Conservation (phyloP, 23 tunicate species). For the Trididemnum nubilum region DNA sequence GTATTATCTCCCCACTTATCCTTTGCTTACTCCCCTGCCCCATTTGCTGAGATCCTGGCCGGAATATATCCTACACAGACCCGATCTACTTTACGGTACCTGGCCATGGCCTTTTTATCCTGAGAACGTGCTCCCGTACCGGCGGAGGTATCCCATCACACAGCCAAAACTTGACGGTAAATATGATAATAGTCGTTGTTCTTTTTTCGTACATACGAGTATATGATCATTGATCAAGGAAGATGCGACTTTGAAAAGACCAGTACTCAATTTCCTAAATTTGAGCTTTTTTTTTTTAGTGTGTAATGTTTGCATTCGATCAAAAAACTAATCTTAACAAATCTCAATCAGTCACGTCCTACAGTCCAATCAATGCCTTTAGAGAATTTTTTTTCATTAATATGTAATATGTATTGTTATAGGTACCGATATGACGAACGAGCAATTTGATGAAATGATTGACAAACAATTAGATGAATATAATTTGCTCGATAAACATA, state of each 20-base stretch:
- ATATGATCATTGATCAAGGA: no score
- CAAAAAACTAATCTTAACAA: no score
- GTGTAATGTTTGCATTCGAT: no score
- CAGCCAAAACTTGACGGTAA: constrained; percentile 72
- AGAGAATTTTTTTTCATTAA: no score
- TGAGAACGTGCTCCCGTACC: constrained; percentile 52
- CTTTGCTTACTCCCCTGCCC: constrained; percentile 80
- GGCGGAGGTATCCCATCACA: constrained; percentile 66
- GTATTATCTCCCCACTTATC: constrained; percentile 84
- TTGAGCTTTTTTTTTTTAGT: no score
- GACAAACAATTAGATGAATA: constrained; percentile 58
- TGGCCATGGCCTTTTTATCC: constrained; percentile 84
- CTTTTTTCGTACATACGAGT: neutral
- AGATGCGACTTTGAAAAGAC: no score
- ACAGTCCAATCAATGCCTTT: no score
- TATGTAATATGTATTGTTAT: no score
- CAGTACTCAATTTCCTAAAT: no score
- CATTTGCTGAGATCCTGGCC: constrained; percentile 78
- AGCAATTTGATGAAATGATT: constrained; percentile 38
- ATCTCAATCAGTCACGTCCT: no score
- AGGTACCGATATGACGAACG: constrained; percentile 50
- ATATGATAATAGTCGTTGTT: no score
- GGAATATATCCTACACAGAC: constrained; percentile 52
- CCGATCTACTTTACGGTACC: constrained; percentile 78
- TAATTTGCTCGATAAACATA: neutral